These are phyloP conservation scores for Delia radicum DNA, from an alignment of 1,140 invertebrate genomes.

Conservation along the genomic window DNA sequence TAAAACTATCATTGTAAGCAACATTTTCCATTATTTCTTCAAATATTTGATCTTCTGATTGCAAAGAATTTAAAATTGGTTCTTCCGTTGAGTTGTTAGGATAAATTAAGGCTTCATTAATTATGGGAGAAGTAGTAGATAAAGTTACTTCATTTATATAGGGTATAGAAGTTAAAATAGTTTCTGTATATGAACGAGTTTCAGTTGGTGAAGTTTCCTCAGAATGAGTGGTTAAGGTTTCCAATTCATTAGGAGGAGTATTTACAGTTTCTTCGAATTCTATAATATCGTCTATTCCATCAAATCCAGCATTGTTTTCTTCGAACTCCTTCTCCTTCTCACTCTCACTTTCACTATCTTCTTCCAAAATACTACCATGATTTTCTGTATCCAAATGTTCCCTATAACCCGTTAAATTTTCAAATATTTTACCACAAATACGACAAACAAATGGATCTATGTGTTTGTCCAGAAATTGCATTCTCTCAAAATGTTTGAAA, in stretches of 20 bases:
- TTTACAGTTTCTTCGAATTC: neutral
- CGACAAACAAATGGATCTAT: constrained; percentile 49
- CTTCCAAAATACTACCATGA: neutral
- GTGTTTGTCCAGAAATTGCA: constrained; percentile 48
- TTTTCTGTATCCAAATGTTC: constrained; percentile 32
- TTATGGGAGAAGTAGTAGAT: neutral
- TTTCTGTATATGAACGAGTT: too few relatives aligned
- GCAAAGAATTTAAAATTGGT: neutral
- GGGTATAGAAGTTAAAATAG: neutral
- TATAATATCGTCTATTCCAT: neutral
- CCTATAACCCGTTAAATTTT: constrained; percentile 38
- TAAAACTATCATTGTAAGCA: neutral
- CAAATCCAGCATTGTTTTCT: neutral
- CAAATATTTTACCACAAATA: constrained; percentile 44
- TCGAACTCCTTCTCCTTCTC: neutral
- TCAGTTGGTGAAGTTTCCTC: too few relatives aligned
- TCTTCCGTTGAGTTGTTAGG: neutral
- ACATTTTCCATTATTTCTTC: neutral
- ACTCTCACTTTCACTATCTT: neutral
- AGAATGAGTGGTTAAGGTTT: neutral
- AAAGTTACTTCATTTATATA: neutral
- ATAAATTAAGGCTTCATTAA: neutral
- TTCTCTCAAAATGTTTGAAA: constrained; percentile 42
- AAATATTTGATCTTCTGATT: neutral
- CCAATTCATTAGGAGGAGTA: neutral